A percentile compares a stretch with the other conserved stretches of the same genome.
phyloP scores from a whole-genome alignment of 2,888 invertebrate genomes.

The Apamea epomidion region DNA sequence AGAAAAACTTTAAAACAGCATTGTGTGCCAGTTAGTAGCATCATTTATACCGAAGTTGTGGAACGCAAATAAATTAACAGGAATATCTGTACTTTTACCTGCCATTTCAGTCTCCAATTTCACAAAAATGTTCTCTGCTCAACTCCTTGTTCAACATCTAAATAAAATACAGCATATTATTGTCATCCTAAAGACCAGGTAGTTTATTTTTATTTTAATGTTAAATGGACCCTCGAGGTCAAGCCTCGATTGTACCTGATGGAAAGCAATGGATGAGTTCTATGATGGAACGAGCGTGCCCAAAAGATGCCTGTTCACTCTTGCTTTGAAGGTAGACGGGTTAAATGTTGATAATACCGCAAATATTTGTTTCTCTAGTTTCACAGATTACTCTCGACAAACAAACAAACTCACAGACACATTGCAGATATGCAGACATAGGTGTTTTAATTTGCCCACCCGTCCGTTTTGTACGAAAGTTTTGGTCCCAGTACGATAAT shows the following conservation, averaged over 20 bases:
- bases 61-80: neutral
- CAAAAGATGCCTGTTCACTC: too few relatives aligned
- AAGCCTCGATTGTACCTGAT: too few relatives aligned
- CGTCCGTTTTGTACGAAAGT: conserved; percentile 75
- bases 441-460: conserved; percentile 77
- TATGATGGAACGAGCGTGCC: too few relatives aligned
- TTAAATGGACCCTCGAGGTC: too few relatives aligned
- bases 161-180: neutral
- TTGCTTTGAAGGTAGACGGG: too few relatives aligned
- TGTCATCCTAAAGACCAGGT: neutral
- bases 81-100: neutral
- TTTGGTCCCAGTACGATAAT: conserved; percentile 76
- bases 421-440: conserved; percentile 23
- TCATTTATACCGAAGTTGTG: neutral
- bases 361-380: neutral
- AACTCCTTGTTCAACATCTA: neutral
- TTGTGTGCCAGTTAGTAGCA: too few relatives aligned
- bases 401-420: conserved; percentile 2
- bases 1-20: too few relatives aligned
- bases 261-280: too few relatives aligned
- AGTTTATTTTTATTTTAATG: too few relatives aligned
- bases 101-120: neutral
- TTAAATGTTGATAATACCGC: too few relatives aligned
- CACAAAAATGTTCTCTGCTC: neutral
- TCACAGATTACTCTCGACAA: neutral